A percentile compares a stretch with the other conserved stretches of the same genome.
Conservation (phyloP, 2,888 invertebrate species). For the Cheilosia pagana region DNA sequence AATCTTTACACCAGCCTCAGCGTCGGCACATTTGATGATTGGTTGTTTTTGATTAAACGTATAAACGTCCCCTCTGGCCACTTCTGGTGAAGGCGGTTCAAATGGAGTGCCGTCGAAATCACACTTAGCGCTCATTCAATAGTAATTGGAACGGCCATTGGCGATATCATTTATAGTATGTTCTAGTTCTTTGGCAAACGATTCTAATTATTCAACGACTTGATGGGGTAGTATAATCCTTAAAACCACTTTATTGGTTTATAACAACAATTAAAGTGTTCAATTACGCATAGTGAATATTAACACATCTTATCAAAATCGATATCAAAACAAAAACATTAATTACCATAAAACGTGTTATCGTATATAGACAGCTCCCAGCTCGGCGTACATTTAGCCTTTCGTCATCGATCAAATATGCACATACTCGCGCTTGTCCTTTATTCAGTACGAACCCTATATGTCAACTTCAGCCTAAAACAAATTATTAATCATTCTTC, state of each 20-base stretch:
- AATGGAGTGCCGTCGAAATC: too few species aligned
- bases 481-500: too few species aligned
- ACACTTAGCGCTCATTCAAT: too few species aligned
- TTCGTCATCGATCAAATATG: constrained; percentile 17
- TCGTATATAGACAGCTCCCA: constrained; percentile 18
- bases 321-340: constrained; percentile 29
- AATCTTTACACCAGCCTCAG: too few species aligned
- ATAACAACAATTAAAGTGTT: constrained; percentile 32
- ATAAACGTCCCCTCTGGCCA: too few species aligned
- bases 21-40: too few species aligned
- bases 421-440: neutral
- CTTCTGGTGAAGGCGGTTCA: too few species aligned
- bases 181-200: constrained; percentile 10
- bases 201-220: neutral
- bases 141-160: neutral
- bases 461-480: too few species aligned
- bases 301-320: constrained; percentile 11
- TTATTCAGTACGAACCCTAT: too few species aligned
- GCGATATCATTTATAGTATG: neutral
- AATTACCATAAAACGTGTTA: constrained; percentile 34
- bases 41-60: too few species aligned
- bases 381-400: constrained; percentile 1
- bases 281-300: constrained; percentile 5
- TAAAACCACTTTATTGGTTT: constrained; percentile 10
- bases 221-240: neutral